Conservation (phyloP, 2,797 vertebrate genomes). For the Hyperoplus lanceolatus region DNA sequence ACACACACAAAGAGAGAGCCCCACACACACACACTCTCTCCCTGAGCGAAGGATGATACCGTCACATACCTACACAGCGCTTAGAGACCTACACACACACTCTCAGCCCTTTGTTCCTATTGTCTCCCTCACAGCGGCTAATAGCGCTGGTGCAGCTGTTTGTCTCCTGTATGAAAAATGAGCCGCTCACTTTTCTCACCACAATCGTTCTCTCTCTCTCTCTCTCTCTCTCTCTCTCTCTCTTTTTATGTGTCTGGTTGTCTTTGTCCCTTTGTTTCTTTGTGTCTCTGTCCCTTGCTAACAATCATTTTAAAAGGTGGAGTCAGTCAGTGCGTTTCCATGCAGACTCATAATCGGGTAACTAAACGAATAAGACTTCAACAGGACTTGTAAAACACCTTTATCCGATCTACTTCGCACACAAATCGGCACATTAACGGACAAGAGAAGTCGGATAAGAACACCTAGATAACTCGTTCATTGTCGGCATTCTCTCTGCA, state of each 20-base stretch:
- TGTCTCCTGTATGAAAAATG: background rate
- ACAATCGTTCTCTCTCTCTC: background rate
- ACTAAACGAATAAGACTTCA: no score
- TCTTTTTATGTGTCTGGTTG: background rate
- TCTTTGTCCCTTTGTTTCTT: background rate
- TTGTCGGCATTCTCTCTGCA: no score
- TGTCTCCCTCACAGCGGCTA: background rate
- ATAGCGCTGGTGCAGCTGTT: background rate
- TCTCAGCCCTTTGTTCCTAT: conserved; percentile 34
- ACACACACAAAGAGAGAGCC: background rate
- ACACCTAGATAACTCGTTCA: no score
- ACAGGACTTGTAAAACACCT: no score
- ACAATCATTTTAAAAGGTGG: no score
- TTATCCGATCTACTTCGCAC: no score
- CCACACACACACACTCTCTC: background rate
- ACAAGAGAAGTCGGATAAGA: no score
- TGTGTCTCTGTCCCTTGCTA: background rate
- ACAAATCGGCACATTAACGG: no score
- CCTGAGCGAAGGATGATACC: background rate
- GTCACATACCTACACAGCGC: background rate
- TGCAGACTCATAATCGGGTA: no score
- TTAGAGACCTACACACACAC: background rate
- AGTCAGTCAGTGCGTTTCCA: no score
- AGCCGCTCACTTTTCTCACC: background rate
- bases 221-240: background rate